Conservation (phyloP, 2,888 invertebrate genomes). For the Stratiomys singularior region DNA sequence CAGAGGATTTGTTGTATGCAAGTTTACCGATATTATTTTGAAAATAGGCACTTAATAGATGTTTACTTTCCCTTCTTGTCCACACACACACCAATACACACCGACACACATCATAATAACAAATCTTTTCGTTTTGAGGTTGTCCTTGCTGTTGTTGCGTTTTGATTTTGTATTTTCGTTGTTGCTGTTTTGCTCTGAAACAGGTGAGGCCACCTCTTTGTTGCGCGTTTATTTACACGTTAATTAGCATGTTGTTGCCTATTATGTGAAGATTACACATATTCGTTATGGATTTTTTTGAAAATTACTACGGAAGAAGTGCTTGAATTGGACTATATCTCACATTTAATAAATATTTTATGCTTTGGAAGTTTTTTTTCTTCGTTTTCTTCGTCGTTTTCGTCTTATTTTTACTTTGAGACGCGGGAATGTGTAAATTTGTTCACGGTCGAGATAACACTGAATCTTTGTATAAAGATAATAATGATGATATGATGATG, state of each 20-base stretch:
- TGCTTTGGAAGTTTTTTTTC: no score
- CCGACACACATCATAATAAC: no score
- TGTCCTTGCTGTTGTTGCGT: no score
- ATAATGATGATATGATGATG: slow-evolving; percentile 7
- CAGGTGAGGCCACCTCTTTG: slow-evolving; percentile 1
- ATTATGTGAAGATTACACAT: background rate
- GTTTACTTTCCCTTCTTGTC: slow-evolving; percentile 6
- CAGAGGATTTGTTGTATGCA: background rate
- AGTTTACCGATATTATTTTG: background rate
- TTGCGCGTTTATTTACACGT: slow-evolving; percentile 1
- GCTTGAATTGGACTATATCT: slow-evolving; percentile 18
- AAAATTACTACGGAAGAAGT: slow-evolving; percentile 25
- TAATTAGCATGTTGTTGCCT: slow-evolving; percentile 33
- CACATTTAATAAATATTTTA: background rate
- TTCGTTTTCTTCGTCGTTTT: no score
- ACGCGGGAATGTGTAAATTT: slow-evolving; percentile 32
- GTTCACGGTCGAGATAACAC: slow-evolving; percentile 20
- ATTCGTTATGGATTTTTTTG: background rate
- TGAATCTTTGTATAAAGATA: slow-evolving; percentile 5
- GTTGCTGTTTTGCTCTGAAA: background rate
- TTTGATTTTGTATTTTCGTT: no score
- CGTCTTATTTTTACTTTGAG: no score
- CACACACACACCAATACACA: no score
- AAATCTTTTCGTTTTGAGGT: no score
- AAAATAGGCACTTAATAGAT: slow-evolving; percentile 8